Evolutionary conservation across 2,888 invertebrate species (phyloP), one percentile per base, ranked within the genome.

Genomic region (Drosophila phalerata): DNA sequence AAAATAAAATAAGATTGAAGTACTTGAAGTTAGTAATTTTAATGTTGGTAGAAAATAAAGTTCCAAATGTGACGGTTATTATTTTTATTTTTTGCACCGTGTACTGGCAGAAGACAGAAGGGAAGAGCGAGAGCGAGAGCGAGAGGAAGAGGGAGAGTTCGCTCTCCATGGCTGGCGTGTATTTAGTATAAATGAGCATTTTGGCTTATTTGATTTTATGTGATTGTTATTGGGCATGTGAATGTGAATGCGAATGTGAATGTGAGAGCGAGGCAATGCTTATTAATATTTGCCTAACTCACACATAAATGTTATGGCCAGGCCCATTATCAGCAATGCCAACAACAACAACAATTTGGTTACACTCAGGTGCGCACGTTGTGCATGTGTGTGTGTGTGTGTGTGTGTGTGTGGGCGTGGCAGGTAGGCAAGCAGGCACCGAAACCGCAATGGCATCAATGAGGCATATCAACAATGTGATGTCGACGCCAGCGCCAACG

Each of bases 221-320:
- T 67, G 63, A 84, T 69, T 86, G 77, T 68, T 84, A 55, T 79
- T 57, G 56, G 62, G 43, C 64, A 56, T 69, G 69, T 60, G 22
- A 22, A 22, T 22, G 22, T 22, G 73, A 57, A 56, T 69, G 69
- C 57, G 22, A 22, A 22, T 22, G 22, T 22, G 73, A 57, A 69
- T 61, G 56, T 58, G 67, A 49, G 30, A 70, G 32, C 68, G 56
- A 56, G 61, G 55, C 70, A 57, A 69, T 67, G 81, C 57, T 61
- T 76, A 81, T 74, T 69, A 64, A 69, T 81, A 77, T 84, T 84
- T 85, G 80, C 55, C 68, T 38, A 77, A 73, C 80, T 73, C 71
- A 76, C 73, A 57, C 72, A 64, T 82, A 82, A 85, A 74, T 62
- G 77, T 67, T 79, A 73, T 71, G 74, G 83, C 66, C 79, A 67